Evolutionary conservation across 53 echinoderm and acorn worm genomes (phyloP), one percentile per base, ranked within the genome.

Genomic region (Actinopyga echinites): DNA sequence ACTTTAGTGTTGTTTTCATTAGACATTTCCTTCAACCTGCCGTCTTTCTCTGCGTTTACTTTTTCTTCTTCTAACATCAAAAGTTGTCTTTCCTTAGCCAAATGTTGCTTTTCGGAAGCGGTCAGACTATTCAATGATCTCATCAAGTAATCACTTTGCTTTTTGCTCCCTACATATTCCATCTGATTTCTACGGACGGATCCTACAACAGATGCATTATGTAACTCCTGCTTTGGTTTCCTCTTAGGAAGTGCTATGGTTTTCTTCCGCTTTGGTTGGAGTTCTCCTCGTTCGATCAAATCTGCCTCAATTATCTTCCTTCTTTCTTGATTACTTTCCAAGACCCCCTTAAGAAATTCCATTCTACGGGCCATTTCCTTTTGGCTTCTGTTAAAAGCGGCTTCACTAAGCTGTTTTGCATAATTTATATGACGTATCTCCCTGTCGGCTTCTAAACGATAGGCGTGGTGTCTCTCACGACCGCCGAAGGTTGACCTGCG

Each of bases 401-500:
- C 91, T 28, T 87, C 82, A 54, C 86, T 88, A 11, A 97, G 82
- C 10, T 92, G 90, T 34, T 90, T 85, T 31, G 88, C 89, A 75
- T 85, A 90, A 79, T 97, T 92, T 32, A 97, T 87, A 63, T 92
- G 94, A 22, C 87, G 87, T 21, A 92, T 68, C 56, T 97, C 88
- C 32, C 95, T 85, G 6, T 94, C 92, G 0, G 82, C 92, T 69
- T 97, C 94, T 38, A 95, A 69, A 4, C 69, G 91, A 53, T 83
- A 87, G 45, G 95, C 93, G 10, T 91, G 84, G 56, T 93, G 87
- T 31, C 91, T 84, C 73, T 89, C 93, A 1, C 91, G 86, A 30
- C 95, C 95, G 6, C 93, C 95, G 65, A 83, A 95, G 13, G 93
- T 95, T 35, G 91, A 62, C 20, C 95, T 58, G 33, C 91, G 91